These are phyloP conservation scores for Isurus oxyrinchus DNA, from an alignment of 2,113 vertebrate genomes.

Conservation along the genomic window DNA sequence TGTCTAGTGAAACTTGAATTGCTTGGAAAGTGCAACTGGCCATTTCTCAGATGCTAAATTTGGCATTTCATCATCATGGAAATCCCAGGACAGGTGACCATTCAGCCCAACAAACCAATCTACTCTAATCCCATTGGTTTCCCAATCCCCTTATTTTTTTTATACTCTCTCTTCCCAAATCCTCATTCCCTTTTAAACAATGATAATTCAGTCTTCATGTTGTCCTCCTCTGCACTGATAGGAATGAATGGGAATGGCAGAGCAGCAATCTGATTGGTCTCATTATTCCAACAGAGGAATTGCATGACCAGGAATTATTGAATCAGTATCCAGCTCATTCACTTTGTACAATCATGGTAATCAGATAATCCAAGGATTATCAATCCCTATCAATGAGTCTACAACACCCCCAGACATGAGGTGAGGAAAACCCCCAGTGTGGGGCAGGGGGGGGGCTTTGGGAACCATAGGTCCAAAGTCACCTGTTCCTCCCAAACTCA, in stretches of 20 bases:
- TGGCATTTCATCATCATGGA: slow-evolving; percentile 43
- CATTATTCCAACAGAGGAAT: background rate
- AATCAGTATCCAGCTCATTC: too few relatives aligned
- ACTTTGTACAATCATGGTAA: too few relatives aligned
- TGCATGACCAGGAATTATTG: background rate
- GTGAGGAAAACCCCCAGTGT: background rate
- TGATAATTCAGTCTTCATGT: background rate
- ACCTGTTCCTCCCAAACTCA: background rate
- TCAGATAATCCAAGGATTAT: too few relatives aligned
- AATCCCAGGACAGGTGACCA: slow-evolving; percentile 42
- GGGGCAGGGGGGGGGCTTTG: background rate
- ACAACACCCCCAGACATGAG: background rate
- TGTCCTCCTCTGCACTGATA: background rate
- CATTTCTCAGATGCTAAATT: slow-evolving; percentile 12
- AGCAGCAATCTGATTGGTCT: background rate
- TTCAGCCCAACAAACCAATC: slow-evolving; percentile 40
- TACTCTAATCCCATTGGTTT: background rate
- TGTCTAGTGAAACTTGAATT: slow-evolving; percentile 12
- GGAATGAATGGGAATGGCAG: background rate
- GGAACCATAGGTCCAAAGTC: background rate
- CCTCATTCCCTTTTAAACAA: background rate
- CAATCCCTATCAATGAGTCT: background rate
- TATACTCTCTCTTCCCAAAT: background rate
- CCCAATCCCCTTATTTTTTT: background rate
- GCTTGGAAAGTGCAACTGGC: slow-evolving; percentile 36